Evolutionary conservation across 2,797 vertebrate species (phyloP).

Genomic region (Ptychadena robeensis): DNA sequence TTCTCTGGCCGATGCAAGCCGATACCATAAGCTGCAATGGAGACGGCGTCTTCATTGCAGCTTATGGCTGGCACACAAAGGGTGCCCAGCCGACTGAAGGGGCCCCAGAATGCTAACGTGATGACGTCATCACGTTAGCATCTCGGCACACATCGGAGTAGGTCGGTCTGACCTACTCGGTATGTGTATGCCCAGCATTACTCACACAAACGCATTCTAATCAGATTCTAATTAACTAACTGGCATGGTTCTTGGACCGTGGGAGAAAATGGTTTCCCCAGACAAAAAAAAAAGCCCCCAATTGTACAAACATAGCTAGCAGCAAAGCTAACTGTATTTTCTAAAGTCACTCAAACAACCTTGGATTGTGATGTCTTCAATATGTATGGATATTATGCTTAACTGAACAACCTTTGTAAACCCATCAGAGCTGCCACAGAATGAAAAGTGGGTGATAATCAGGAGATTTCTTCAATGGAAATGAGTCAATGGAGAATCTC

Average conservation of each 20-base stretch:
- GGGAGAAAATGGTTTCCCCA: background rate
- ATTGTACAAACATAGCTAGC: background rate
- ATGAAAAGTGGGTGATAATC: constrained; percentile 12
- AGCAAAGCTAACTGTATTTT: background rate
- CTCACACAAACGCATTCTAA: background rate
- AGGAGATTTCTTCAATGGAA: constrained; percentile 12
- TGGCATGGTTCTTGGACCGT: background rate
- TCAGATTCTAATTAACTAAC: background rate
- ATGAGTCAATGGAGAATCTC: constrained; percentile 34
- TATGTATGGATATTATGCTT: constrained; percentile 13
- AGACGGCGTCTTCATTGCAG: no score
- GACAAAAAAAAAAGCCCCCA: background rate
- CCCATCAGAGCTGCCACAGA: constrained; percentile 11
- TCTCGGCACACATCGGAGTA: no score
- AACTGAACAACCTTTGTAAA: constrained; percentile 23
- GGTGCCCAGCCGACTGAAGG: no score
- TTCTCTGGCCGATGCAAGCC: no score
- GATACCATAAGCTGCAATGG: no score
- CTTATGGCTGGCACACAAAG: no score
- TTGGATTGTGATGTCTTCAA: background rate
- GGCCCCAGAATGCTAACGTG: no score
- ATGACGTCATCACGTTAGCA: no score
- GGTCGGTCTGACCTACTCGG: no score
- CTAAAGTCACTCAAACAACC: background rate
- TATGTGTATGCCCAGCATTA: no score